Evolutionary conservation across 92 coral and sea anemone genomes (phyloP).

Genomic region (Virgularia gustaviana): DNA sequence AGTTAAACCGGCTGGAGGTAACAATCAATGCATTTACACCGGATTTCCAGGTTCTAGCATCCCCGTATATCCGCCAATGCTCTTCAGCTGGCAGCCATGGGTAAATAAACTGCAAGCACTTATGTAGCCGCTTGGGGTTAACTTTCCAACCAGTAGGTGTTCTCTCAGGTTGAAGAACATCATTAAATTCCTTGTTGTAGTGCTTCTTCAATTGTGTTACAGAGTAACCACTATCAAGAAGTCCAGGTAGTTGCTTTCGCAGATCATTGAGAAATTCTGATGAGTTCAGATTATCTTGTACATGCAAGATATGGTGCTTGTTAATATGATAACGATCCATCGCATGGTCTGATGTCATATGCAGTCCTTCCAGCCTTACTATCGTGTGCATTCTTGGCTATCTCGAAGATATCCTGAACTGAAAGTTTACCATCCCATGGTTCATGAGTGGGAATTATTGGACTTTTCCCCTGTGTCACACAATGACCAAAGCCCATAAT

Average conservation of each 20-base stretch:
- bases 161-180: conserved; percentile 31
- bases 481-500: conserved; percentile 23
- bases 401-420: not conserved
- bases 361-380: not conserved
- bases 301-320: conserved; percentile 12
- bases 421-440: not conserved
- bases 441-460: not conserved
- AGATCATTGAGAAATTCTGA: conserved; percentile 23
- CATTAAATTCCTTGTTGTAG: conserved; percentile 3
- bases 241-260: conserved; percentile 27
- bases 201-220: conserved; percentile 15
- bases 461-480: not conserved
- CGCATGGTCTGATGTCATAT: conserved; percentile 5
- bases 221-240: conserved; percentile 9
- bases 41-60: conserved; percentile 37
- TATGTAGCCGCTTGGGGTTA: conserved; percentile 20
- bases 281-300: conserved; percentile 29
- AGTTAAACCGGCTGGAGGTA: conserved; percentile 3
- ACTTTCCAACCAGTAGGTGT: conserved; percentile 32
- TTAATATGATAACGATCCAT: conserved; percentile 5
- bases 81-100: conserved; percentile 40
- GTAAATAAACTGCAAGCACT: conserved; percentile 34
- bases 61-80: conserved; percentile 36
- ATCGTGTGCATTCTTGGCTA: not conserved
- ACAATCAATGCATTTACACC: not conserved